phyloP scores from a whole-genome alignment of 2,797 vertebrate species.

The Cryptoprocta ferox region DNA sequence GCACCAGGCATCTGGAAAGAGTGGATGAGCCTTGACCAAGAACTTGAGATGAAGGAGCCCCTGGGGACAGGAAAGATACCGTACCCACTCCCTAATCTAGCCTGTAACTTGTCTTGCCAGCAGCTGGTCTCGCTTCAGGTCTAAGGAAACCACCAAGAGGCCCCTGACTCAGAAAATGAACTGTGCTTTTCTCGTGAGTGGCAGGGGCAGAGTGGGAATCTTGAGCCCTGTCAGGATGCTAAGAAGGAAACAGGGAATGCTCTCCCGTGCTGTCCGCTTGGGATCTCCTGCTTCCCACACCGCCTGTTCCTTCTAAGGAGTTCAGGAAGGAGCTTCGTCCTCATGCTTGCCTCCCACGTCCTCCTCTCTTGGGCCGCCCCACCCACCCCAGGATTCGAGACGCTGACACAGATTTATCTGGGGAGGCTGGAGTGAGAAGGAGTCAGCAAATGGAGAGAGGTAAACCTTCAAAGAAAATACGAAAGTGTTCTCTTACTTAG shows the following conservation, averaged over 20 bases:
- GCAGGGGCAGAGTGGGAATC: background rate
- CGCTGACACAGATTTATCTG: background rate
- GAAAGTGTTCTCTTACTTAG: background rate
- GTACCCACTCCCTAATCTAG: no score
- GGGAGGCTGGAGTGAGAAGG: background rate
- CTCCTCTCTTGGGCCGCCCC: background rate
- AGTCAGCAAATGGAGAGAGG: background rate
- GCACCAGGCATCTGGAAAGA: background rate
- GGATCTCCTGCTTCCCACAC: background rate
- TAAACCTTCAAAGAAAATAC: background rate
- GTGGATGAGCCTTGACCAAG: background rate
- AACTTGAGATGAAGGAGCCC: background rate
- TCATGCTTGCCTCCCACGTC: background rate
- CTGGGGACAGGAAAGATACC: background rate
- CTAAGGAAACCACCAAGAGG: background rate
- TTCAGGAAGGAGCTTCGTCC: background rate
- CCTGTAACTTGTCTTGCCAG: background rate
- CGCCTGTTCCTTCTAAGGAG: accelerated
- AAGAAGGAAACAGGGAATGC: background rate
- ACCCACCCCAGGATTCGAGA: background rate
- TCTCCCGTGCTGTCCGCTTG: background rate
- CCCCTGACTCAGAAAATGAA: background rate
- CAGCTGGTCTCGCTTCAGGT: background rate
- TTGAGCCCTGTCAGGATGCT: background rate
- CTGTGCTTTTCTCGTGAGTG: background rate